Conservation (phyloP, 1,140 invertebrate species). For the Panagrolaimus sp. region DNA sequence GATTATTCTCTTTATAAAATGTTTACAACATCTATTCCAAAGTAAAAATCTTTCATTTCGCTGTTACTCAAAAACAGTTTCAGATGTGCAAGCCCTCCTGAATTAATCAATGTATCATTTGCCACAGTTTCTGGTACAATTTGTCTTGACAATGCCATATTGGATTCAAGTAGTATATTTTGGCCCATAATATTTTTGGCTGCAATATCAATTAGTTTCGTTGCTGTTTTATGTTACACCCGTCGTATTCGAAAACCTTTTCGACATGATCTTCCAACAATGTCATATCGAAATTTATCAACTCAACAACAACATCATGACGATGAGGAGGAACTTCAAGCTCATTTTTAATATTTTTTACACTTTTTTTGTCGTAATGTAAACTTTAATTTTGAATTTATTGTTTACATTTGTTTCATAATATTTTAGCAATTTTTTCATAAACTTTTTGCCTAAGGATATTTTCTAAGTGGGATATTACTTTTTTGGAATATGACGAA, state of each 20-base stretch:
- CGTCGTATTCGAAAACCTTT: slow-evolving; percentile 12
- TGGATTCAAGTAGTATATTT: neutral
- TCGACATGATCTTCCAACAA: slow-evolving; percentile 13
- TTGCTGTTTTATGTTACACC: neutral
- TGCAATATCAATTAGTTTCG: neutral
- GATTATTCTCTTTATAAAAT: neutral
- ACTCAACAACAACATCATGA: slow-evolving; percentile 9
- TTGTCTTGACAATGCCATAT: neutral
- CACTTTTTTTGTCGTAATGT: too few species aligned
- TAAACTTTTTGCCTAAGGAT: neutral
- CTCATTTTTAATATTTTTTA: slow-evolving; percentile 3
- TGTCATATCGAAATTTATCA: slow-evolving; percentile 15
- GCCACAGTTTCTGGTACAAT: neutral
- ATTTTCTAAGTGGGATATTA: slow-evolving; percentile 1
- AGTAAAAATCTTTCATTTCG: neutral
- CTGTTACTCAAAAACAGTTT: neutral
- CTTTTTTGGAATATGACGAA: slow-evolving; percentile 9
- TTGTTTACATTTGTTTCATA: too few species aligned
- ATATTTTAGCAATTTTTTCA: neutral
- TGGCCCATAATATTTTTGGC: neutral
- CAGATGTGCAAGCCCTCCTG: neutral
- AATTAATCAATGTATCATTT: neutral
- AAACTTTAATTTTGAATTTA: too few species aligned
- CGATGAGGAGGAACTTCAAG: slow-evolving; percentile 15
- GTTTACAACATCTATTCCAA: neutral